Percentiles rank a stretch among this genome's conserved stretches.
Evolutionary conservation across 2,888 invertebrate species (phyloP).

Genomic region (Meganola albula): DNA sequence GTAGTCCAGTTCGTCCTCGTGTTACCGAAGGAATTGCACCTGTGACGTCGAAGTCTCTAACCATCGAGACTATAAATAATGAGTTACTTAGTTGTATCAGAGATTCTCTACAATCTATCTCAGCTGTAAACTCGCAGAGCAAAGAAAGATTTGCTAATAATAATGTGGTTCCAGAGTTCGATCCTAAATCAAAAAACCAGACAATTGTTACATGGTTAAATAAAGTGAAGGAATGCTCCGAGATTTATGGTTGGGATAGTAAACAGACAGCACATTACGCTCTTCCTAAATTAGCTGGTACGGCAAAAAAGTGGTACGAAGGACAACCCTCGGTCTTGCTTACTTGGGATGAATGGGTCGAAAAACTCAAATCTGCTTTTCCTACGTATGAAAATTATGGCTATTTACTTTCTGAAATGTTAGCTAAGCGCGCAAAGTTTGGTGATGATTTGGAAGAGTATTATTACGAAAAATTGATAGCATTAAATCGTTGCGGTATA

Average conservation of each 20-base stretch:
- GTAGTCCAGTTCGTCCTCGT: neutral
- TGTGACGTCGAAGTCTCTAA: neutral
- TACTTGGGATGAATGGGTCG: slow-evolving; percentile 24
- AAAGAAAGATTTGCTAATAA: neutral
- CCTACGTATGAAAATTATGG: slow-evolving; percentile 21
- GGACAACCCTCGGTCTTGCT: slow-evolving; percentile 15
- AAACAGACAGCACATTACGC: slow-evolving; percentile 21
- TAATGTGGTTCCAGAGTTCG: slow-evolving; percentile 6
- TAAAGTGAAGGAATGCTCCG: slow-evolving; percentile 13
- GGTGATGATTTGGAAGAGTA: slow-evolving; percentile 2
- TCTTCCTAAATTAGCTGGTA: slow-evolving; percentile 17
- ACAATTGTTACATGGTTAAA: slow-evolving; percentile 10
- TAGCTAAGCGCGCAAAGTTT: slow-evolving; percentile 3
- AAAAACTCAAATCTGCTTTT: slow-evolving; percentile 21
- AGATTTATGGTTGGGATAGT: slow-evolving; percentile 22
- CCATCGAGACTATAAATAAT: neutral
- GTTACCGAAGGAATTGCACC: neutral
- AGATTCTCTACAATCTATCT: neutral
- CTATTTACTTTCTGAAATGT: slow-evolving; percentile 19
- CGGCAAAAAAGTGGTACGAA: slow-evolving; percentile 25
- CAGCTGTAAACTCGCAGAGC: neutral
- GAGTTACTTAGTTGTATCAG: neutral
- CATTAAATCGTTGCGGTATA: slow-evolving; percentile 10
- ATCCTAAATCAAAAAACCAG: slow-evolving; percentile 8
- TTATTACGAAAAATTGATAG: slow-evolving; percentile 3